Evolutionary conservation across 2,113 vertebrate genomes (phyloP), one percentile per base, ranked within the genome.

Genomic region (Cephalopterus ornatus): DNA sequence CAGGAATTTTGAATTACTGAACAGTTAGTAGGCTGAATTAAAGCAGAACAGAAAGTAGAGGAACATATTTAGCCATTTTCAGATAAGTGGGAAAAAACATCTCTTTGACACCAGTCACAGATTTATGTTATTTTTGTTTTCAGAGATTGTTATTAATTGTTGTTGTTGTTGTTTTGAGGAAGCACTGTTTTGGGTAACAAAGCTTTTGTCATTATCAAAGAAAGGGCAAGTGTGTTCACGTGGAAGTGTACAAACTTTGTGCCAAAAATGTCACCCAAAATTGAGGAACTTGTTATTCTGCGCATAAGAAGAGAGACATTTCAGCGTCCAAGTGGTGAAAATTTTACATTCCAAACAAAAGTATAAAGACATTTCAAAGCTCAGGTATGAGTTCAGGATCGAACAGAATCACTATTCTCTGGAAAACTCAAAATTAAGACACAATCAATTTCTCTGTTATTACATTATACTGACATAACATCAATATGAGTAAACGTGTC

Each of bases 121-220:
- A 80, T 16, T 72, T 61, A 30, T 11, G 3, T 19, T 63, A 12
- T 27, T 3, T 0, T 2, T 76, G 77, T 87, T 80, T 19, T 10
- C 24, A 14, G 30, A 68, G 63, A 15, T 12, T 28, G 8, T 61
- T 53, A 33, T 44, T 73, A 3, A 6, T 23, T 44, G 1, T 5
- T n/a, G n/a, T n/a, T 49, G 7, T 42, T 62, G 8, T 41, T 73
- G 3, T 58, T 89, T 55, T 79, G 53, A 85, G 58, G 14, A 88
- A 85, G 4, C 1, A 32, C 2, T 47, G 2, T 3, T 81, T 35
- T 20, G 12, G 19, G 37, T 50, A 44, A 71, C 0, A 0, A 82
- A 8, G 12, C 26, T 61, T 50, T 80, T 52, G 11, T 55, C 19
- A 33, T 88, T 61, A 35, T 28, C 11, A 17, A 76, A 68, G 33